Percentiles rank a stretch among this genome's conserved stretches.
Evolutionary conservation across 2,888 invertebrate genomes (phyloP).

Genomic region (Synergus itoensis): DNA sequence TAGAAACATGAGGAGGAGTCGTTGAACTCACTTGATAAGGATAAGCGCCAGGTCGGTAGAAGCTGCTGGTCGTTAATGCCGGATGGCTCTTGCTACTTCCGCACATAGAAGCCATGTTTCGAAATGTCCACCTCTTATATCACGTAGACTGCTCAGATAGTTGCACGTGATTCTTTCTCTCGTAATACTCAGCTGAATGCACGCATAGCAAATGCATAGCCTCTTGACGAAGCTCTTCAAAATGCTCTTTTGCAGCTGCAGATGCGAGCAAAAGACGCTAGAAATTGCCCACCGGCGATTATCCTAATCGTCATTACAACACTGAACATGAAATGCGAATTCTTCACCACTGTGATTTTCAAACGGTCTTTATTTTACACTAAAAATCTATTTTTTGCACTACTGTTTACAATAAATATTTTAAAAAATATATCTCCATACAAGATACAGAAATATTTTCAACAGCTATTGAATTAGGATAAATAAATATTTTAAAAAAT

Average conservation of each 20-base stretch:
- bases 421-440: too few species aligned
- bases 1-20: conserved; percentile 38
- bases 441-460: background rate
- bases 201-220: conserved; percentile 37
- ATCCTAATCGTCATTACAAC: conserved; percentile 38
- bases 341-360: background rate
- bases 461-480: background rate
- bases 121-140: conserved; percentile 36
- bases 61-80: conserved; percentile 81
- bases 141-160: conserved; percentile 16
- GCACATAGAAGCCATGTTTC: conserved; percentile 83
- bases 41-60: conserved; percentile 79
- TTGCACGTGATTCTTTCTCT: conserved; percentile 26
- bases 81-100: conserved; percentile 84
- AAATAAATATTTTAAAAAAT: background rate
- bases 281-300: conserved; percentile 29
- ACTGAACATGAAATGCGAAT: conserved; percentile 31
- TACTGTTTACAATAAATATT: background rate
- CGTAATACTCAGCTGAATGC: conserved; percentile 17
- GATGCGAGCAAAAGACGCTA: conserved; percentile 27
- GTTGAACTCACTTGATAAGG: conserved; percentile 75
- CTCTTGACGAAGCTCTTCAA: conserved; percentile 14
- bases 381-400: background rate
- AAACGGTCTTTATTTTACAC: background rate
- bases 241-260: conserved; percentile 23